phyloP scores from a whole-genome alignment of 2,797 vertebrate species.

The Gymnopithys bicolor region DNA sequence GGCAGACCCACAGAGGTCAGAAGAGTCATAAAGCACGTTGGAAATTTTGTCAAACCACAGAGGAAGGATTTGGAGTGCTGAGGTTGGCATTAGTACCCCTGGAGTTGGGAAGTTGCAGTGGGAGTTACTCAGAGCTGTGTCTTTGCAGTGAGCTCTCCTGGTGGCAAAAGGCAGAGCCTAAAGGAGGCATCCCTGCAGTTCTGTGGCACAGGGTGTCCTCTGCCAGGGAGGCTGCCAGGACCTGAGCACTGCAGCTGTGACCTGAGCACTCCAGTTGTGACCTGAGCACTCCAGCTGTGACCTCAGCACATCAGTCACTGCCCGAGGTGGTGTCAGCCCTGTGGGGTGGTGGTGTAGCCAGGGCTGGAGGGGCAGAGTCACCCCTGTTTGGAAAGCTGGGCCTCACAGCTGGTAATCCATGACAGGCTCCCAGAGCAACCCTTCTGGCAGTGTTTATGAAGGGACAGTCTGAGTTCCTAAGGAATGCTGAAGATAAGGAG shows the following conservation, averaged over 20 bases:
- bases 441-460: neutral
- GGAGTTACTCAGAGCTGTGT: neutral
- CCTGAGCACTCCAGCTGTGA: neutral
- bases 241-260: slow-evolving; percentile 1
- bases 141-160: neutral
- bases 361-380: neutral
- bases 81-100: neutral
- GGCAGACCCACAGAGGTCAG: neutral
- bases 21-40: neutral
- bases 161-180: neutral
- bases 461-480: neutral
- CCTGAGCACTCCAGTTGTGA: neutral
- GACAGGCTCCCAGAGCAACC: neutral
- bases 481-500: neutral
- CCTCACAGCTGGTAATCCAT: neutral
- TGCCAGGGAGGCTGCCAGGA: neutral
- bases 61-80: neutral
- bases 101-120: neutral
- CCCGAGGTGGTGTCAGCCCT: slow-evolving; percentile 26
- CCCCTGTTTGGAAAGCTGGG: neutral
- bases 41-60: neutral
- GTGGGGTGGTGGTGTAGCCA: neutral
- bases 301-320: neutral
- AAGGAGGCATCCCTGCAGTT: neutral
- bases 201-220: neutral